Conservation (phyloP, 2,888 invertebrate genomes). For the Euplagia quadripunctaria region DNA sequence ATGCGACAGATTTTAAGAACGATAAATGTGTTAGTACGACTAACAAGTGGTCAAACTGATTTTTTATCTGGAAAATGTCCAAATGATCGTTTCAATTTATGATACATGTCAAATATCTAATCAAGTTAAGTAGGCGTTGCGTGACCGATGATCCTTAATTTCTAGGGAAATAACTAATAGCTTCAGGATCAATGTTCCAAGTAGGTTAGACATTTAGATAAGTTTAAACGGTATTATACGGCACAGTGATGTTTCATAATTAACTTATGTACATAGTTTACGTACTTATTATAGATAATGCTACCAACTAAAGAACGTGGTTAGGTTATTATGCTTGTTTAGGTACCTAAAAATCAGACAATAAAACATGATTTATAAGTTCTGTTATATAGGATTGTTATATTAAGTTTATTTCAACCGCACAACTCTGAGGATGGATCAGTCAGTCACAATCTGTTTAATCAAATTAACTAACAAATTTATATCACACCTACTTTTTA, state of each 20-base stretch:
- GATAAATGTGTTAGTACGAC: too few species aligned
- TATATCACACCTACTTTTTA: too few species aligned
- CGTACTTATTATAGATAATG: background rate
- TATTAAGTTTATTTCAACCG: too few species aligned
- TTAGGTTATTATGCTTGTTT: background rate
- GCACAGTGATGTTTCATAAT: background rate
- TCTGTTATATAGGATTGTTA: too few species aligned
- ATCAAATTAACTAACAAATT: too few species aligned
- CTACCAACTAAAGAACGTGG: background rate
- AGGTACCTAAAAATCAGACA: too few species aligned
- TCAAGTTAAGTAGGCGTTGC: constrained; percentile 1
- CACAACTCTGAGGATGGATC: too few species aligned
- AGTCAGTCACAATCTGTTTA: too few species aligned
- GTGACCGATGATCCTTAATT: background rate
- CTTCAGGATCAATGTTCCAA: background rate
- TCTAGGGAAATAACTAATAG: background rate
- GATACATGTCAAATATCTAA: background rate
- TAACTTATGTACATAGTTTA: background rate
- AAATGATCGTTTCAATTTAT: background rate
- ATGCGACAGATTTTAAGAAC: too few species aligned
- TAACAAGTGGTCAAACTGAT: too few species aligned
- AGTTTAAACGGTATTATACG: background rate
- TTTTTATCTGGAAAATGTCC: background rate
- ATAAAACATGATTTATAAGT: too few species aligned
- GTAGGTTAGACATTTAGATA: background rate